Conservation (phyloP, 2,113 vertebrate species). For the Calypte anna region DNA sequence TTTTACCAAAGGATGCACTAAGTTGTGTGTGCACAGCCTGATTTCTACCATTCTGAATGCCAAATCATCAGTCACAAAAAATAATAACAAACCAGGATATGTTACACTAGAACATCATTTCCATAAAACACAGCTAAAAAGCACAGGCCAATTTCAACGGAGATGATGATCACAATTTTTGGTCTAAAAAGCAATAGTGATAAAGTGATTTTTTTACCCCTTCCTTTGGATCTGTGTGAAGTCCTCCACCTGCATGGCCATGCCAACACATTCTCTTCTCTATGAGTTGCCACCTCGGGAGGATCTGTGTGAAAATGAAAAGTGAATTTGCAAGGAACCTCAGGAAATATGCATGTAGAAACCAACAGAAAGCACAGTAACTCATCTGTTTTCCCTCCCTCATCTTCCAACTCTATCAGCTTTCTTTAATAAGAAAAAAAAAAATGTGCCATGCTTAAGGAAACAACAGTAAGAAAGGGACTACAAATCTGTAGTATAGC, state of each 20-base stretch:
- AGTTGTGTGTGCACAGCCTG: not conserved
- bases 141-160: not conserved
- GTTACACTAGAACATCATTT: not conserved
- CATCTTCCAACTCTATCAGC: not conserved
- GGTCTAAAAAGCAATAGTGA: not conserved
- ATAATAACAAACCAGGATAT: not conserved
- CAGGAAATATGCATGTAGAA: not conserved
- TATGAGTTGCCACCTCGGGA: slow-evolving; percentile 76
- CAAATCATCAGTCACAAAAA: not conserved
- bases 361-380: not conserved
- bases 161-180: not conserved
- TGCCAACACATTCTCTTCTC: slow-evolving; percentile 94
- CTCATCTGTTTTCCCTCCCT: not conserved
- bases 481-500: not conserved
- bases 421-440: not conserved
- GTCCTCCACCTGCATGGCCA: slow-evolving; percentile 89
- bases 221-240: slow-evolving; percentile 93
- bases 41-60: not conserved
- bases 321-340: slow-evolving; percentile 22
- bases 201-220: slow-evolving; percentile 81
- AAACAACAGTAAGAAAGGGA: not conserved
- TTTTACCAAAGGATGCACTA: not conserved
- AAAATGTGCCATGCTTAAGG: not conserved
- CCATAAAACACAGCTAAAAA: not conserved
- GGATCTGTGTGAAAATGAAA: slow-evolving; percentile 75